Base-by-base conservation (phyloP, 1,140 invertebrate genomes). In the Papilio aristodemus region DNA sequence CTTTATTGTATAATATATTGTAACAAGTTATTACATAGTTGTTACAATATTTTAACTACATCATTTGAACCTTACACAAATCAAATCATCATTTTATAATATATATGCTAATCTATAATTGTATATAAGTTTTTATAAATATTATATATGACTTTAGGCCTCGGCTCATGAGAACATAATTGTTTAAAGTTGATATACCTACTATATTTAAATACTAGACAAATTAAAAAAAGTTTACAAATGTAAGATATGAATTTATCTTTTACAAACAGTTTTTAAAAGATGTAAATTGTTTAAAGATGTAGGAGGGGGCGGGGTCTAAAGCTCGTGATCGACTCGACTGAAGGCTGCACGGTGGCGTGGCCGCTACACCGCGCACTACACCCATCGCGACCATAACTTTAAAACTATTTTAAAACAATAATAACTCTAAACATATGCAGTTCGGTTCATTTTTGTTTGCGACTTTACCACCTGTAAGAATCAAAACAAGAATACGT, bases 391-490 rank as follows among this genome's bases (percentile, higher is more conserved):
- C 19, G 19, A 25, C 5, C 46, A 22, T 54, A 2, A 4, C 2
- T 32, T 6, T 32, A 32, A 54, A 17, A 25, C 22, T 10, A 4
- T 25, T 22, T 3, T 22, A 54, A 22, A 54, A 54, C 10, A 54
- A 54, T 22, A 25, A 25, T 22, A 54, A 54, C 46, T 54, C 46
- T 54, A 22, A 54, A 54, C 0, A 10, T 54, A 54, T 25, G 19
- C 10, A 25, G 9, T 54, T 54, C 3, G 19, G 46, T 54, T 54
- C 46, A 54, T 22, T 54, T 54, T 54, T 54, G 46, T 54, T 54
- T 54, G 46, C 4, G 14, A 17, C 17, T 46, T 22, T 19, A 10
- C 17, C 10, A 13, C 11, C 46, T 22, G 19, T 22, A 4, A 54
- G 41, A 54, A 54, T 22, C 19, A 54, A 46, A 22, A 50, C 17